Conservation (phyloP, 2,888 invertebrate genomes). For the Cylindroiulus punctatus region DNA sequence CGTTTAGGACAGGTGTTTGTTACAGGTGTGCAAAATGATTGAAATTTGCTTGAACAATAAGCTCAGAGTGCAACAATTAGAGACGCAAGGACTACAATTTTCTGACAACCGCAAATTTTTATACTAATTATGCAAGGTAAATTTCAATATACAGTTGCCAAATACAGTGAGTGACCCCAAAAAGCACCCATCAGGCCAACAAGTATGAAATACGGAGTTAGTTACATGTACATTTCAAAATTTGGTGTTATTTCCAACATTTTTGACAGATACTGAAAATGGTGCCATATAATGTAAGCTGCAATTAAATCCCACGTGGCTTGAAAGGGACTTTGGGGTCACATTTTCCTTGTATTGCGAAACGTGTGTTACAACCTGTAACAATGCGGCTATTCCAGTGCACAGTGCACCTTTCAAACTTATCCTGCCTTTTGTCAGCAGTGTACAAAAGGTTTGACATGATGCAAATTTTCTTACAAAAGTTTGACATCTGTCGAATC, state of each 20-base stretch:
- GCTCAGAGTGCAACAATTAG: not conserved
- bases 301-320: not conserved
- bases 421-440: too few relatives aligned
- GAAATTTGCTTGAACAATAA: constrained; percentile 41
- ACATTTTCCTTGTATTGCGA: too few relatives aligned
- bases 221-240: not conserved
- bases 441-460: too few relatives aligned
- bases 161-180: constrained; percentile 5
- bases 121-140: constrained; percentile 3
- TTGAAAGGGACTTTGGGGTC: not conserved
- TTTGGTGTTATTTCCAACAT: constrained; percentile 15
- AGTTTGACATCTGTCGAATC: too few relatives aligned
- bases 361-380: too few relatives aligned
- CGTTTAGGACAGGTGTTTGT: constrained; percentile 25
- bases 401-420: too few relatives aligned
- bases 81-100: constrained; percentile 14
- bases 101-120: not conserved
- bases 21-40: constrained; percentile 13
- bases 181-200: not conserved
- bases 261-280: not conserved
- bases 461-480: too few relatives aligned
- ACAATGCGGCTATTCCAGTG: too few relatives aligned
- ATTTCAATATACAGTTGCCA: constrained; percentile 25
- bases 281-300: not conserved
- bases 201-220: not conserved